Evolutionary conservation across 2,888 invertebrate genomes (phyloP), one percentile per base, ranked within the genome.

Genomic region (Mamestra brassicae): DNA sequence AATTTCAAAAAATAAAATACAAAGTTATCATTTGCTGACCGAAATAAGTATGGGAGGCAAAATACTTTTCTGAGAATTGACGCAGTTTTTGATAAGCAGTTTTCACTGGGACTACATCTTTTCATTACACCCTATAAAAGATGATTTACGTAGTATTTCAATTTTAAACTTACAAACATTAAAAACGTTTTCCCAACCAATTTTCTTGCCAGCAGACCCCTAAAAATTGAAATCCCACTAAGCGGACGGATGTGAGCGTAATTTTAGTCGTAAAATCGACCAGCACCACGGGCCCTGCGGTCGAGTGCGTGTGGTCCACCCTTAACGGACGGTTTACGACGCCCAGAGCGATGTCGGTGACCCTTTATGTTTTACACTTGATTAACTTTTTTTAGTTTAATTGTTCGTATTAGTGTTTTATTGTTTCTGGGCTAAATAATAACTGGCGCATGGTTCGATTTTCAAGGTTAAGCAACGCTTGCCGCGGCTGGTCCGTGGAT

Each of bases 251-350:
- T 85, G 85, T 76, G 85, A 78, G 74, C 73, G 80, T 89, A 85
- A 89, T 85, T 85, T 86, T 83, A 83, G 86, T 90, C 86, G 85
- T 90, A 89, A 90, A 91, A 85, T 85, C 72, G 78, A 72, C 69
- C 84, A 71, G 64, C 68, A 62, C 78, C 71, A 69, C 38, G 60
- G 74, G 38, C 67, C 68, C 58, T 84, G 88, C 50, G 83, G 86
- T 83, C 72, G 71, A 7, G 72, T 54, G 52, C 81, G 85, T 87
- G 86, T 86, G 82, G 88, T 87, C 86, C 58, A 71, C 84, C 84
- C 78, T 84, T 86, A 82, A 81, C 74, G 80, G 65, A 65, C 73
- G 47, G 74, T 86, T 87, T 82, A 87, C 76, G 75, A 85, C 38
- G 65, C 76, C 72, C 26, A 67, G 34, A 64, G 71, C 75, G 60